phyloP scores from a whole-genome alignment of 2,797 vertebrate genomes.

The Psittacula derbiana region DNA sequence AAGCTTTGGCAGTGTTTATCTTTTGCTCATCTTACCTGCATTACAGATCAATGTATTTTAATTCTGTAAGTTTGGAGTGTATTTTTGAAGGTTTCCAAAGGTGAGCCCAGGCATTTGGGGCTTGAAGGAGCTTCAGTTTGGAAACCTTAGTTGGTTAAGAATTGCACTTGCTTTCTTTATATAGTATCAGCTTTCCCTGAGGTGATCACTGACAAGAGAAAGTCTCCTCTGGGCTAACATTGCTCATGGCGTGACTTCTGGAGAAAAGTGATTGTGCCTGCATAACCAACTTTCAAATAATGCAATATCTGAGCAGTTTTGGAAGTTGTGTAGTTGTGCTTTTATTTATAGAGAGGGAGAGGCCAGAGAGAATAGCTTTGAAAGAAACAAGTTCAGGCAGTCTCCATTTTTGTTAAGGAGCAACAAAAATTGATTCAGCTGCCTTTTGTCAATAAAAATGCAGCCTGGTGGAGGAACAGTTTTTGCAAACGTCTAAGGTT shows the following conservation, averaged over 20 bases:
- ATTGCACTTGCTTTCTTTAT: not conserved
- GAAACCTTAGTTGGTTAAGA: not conserved
- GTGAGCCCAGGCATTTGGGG: not conserved
- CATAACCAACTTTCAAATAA: slow-evolving; percentile 2
- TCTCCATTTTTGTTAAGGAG: not conserved
- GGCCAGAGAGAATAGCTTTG: not conserved
- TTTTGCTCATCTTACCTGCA: slow-evolving; percentile 20
- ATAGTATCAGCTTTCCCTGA: not conserved
- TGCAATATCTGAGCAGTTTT: not conserved
- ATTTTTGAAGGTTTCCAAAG: slow-evolving; percentile 4
- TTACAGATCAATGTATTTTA: slow-evolving; percentile 27
- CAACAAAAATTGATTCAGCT: slow-evolving; percentile 28
- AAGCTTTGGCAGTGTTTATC: slow-evolving; percentile 48
- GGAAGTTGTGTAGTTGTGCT: not conserved
- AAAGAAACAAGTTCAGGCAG: slow-evolving; percentile 25
- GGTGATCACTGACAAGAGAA: not conserved
- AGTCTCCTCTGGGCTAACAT: not conserved
- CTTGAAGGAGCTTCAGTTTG: not conserved
- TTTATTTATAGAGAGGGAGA: slow-evolving; percentile 40
- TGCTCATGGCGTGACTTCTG: not conserved
- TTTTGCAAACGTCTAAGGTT: slow-evolving; percentile 4
- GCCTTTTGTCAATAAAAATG: slow-evolving; percentile 40
- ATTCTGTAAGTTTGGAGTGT: not conserved
- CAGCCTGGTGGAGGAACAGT: not conserved
- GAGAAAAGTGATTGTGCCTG: not conserved